These are phyloP conservation scores for Triplophysa bombifrons DNA, from an alignment of 2,797 vertebrate genomes.

Conservation along the genomic window DNA sequence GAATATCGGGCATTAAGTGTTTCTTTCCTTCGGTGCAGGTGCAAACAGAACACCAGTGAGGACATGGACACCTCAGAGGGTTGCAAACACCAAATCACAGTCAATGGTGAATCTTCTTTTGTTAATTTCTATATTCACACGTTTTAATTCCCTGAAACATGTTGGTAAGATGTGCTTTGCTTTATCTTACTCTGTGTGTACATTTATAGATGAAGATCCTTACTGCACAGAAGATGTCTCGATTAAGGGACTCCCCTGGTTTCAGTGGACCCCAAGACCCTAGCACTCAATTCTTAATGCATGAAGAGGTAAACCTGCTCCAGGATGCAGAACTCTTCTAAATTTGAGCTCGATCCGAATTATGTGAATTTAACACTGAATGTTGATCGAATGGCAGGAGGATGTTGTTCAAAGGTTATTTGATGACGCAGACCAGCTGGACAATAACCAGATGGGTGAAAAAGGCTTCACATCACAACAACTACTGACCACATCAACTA, in stretches of 20 bases:
- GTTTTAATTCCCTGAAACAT: background rate
- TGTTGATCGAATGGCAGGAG: constrained; percentile 60
- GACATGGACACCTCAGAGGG: constrained; percentile 72
- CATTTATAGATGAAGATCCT: constrained; percentile 66
- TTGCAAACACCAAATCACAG: constrained; percentile 65
- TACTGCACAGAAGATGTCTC: constrained; percentile 58
- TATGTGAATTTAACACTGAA: constrained; percentile 19
- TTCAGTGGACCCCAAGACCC: constrained; percentile 26
- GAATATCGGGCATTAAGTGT: constrained; percentile 13
- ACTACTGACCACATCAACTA: background rate
- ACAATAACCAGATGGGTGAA: constrained; percentile 49
- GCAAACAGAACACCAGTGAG: constrained; percentile 58
- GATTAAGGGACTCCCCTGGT: constrained; percentile 53
- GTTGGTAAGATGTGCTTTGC: background rate
- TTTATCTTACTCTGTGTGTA: background rate
- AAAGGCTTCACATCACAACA: background rate
- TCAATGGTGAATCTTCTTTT: constrained; percentile 66
- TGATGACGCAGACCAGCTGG: constrained; percentile 68
- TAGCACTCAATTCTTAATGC: constrained; percentile 47
- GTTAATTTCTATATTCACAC: background rate
- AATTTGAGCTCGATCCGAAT: background rate
- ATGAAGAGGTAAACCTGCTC: constrained; percentile 67
- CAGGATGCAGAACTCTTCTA: background rate
- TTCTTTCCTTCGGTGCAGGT: constrained; percentile 42
- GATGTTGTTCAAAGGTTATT: constrained; percentile 75